A percentile compares a stretch with the other conserved stretches of the same genome.
These are phyloP conservation scores for Eumeta japonica DNA, from an alignment of 1,140 invertebrate species.

Conservation along the genomic window DNA sequence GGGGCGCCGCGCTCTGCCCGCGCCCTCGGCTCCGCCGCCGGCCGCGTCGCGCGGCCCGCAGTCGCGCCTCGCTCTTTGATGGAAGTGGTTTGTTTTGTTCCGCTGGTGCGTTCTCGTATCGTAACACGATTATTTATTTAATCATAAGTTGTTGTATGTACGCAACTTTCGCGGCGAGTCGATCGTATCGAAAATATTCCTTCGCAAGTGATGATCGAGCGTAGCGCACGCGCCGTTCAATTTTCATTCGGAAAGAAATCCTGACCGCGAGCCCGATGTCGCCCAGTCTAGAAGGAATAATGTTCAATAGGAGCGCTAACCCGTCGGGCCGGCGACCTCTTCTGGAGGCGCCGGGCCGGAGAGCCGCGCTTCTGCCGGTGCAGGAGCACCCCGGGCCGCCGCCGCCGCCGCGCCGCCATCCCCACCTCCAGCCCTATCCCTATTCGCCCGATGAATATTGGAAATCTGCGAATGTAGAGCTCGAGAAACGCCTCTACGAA, in stretches of 20 bases:
- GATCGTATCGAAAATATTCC: slow-evolving; percentile 8
- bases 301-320: slow-evolving; percentile 53
- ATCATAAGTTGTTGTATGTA: too few species aligned
- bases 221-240: slow-evolving; percentile 40
- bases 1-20: slow-evolving; percentile 27
- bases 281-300: slow-evolving; percentile 50
- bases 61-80: too few species aligned
- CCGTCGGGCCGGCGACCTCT: slow-evolving; percentile 48
- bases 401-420: slow-evolving; percentile 29
- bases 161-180: too few species aligned
- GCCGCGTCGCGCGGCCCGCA: slow-evolving; percentile 5
- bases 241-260: slow-evolving; percentile 18
- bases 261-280: slow-evolving; percentile 49
- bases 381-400: slow-evolving; percentile 28
- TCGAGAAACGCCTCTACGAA: slow-evolving; percentile 46
- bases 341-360: slow-evolving; percentile 42
- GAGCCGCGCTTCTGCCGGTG: slow-evolving; percentile 42
- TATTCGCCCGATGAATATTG: slow-evolving; percentile 35
- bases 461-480: slow-evolving; percentile 52
- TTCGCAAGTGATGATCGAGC: slow-evolving; percentile 23
- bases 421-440: slow-evolving; percentile 27
- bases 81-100: too few species aligned
- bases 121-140: too few species aligned
- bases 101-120: too few species aligned
- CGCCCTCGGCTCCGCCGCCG: slow-evolving; percentile 9